phyloP scores from a whole-genome alignment of 2,113 vertebrate species.

The Microcebus murinus region DNA sequence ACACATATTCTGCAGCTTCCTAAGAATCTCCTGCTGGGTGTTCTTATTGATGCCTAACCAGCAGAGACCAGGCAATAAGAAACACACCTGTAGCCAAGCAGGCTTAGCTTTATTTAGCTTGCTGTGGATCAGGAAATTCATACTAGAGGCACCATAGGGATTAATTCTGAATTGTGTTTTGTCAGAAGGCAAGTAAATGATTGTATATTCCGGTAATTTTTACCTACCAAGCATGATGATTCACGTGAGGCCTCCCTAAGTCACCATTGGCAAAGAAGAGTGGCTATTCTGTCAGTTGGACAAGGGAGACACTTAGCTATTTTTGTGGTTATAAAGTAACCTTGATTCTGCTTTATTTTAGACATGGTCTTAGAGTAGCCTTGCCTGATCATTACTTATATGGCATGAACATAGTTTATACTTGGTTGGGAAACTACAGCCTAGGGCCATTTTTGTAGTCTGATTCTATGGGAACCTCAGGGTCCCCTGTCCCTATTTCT shows the following conservation, averaged over 20 bases:
- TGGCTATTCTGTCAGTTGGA: not conserved
- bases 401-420: not conserved
- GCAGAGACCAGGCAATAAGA: not conserved
- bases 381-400: not conserved
- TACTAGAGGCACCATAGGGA: accelerated
- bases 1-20: not conserved
- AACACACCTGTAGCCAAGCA: not conserved
- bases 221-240: not conserved
- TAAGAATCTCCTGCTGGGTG: not conserved
- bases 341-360: not conserved
- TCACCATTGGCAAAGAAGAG: not conserved
- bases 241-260: not conserved
- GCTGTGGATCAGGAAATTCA: not conserved
- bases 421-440: not conserved
- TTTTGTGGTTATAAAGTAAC: not conserved
- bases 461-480: not conserved
- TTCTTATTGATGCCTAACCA: not conserved
- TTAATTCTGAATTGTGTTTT: not conserved
- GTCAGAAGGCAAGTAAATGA: not conserved
- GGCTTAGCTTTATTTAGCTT: not conserved
- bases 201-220: not conserved
- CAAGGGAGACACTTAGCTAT: not conserved
- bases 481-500: not conserved
- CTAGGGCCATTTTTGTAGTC: not conserved
- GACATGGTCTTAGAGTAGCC: not conserved